phyloP scores from a whole-genome alignment of 2,888 invertebrate species.

The Drosophila antonietae region DNA sequence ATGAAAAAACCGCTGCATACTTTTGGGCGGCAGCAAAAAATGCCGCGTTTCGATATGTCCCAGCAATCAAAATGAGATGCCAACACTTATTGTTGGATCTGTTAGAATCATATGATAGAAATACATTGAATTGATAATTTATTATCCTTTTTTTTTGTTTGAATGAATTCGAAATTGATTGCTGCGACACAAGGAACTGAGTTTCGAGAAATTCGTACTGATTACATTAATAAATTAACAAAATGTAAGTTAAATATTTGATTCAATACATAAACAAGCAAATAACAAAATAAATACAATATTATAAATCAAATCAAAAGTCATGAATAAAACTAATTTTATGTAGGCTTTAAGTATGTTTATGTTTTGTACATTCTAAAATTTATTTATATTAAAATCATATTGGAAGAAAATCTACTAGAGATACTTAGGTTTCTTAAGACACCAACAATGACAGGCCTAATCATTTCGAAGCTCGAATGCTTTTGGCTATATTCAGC shows the following conservation, averaged over 20 bases:
- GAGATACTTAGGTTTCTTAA: slow-evolving; percentile 19
- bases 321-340: slow-evolving; percentile 44
- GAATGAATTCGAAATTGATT: slow-evolving; percentile 2
- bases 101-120: background rate
- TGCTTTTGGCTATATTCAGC: slow-evolving; percentile 65
- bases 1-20: slow-evolving; percentile 46
- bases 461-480: slow-evolving; percentile 65
- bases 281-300: slow-evolving; percentile 41
- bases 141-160: background rate
- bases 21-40: slow-evolving; percentile 49
- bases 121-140: background rate
- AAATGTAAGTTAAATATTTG: slow-evolving; percentile 52
- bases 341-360: slow-evolving; percentile 52
- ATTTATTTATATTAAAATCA: slow-evolving; percentile 55
- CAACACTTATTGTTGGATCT: background rate
- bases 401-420: slow-evolving; percentile 28
- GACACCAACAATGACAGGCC: slow-evolving; percentile 41
- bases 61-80: slow-evolving; percentile 18
- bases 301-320: slow-evolving; percentile 47
- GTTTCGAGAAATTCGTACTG: slow-evolving; percentile 68
- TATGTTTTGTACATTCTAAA: slow-evolving; percentile 64
- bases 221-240: slow-evolving; percentile 61
- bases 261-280: slow-evolving; percentile 46
- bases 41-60: slow-evolving; percentile 32
- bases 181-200: slow-evolving; percentile 28